phyloP scores from a whole-genome alignment of 2,888 invertebrate species.

The Boloria euphrosyne region DNA sequence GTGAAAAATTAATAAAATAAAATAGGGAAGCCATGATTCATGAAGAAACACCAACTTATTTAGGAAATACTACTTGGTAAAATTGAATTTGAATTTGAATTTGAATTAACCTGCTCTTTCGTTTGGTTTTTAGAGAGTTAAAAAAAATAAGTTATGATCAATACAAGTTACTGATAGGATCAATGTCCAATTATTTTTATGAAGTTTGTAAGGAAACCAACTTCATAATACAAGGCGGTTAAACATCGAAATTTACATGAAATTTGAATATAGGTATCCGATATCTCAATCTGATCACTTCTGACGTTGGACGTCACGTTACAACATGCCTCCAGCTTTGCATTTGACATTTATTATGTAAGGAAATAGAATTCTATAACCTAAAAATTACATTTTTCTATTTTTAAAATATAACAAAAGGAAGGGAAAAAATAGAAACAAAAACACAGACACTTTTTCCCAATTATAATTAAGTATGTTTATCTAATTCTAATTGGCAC shows the following conservation, averaged over 20 bases:
- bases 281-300: conserved; percentile 17
- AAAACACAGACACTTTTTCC: neutral
- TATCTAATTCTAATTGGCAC: too few relatives aligned
- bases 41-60: too few relatives aligned
- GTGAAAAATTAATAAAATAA: too few relatives aligned
- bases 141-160: neutral
- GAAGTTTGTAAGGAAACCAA: neutral
- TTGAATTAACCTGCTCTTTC: too few relatives aligned
- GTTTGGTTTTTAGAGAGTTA: neutral
- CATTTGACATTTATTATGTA: conserved; percentile 7
- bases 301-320: conserved; percentile 30
- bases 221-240: neutral
- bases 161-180: neutral
- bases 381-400: neutral
- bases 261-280: conserved; percentile 17
- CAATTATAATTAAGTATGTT: too few relatives aligned
- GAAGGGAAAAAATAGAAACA: neutral
- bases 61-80: too few relatives aligned
- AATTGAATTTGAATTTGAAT: too few relatives aligned
- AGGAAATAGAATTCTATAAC: conserved; percentile 1
- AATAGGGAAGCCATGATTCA: too few relatives aligned
- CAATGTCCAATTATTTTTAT: neutral
- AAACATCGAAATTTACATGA: conserved; percentile 17
- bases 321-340: conserved; percentile 21
- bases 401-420: neutral